These are phyloP conservation scores for Spea hammondii DNA, from an alignment of 2,797 vertebrate genomes.

Conservation along the genomic window DNA sequence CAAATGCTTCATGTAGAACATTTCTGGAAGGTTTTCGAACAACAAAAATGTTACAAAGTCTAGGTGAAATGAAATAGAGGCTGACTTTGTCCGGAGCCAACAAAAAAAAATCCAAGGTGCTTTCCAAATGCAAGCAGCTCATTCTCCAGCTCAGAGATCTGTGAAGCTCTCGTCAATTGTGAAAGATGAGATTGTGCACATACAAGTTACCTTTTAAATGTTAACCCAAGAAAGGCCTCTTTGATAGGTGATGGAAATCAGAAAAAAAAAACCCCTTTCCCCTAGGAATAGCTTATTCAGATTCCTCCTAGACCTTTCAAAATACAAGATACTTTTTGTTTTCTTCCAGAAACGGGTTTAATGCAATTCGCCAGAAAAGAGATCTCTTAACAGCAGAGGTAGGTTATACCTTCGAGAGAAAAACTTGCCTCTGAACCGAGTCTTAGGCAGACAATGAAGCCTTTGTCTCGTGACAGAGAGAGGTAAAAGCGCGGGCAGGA, in stretches of 20 bases:
- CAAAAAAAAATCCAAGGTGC: slow-evolving; percentile 52
- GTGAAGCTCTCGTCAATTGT: slow-evolving; percentile 53
- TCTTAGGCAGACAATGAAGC: slow-evolving; percentile 63
- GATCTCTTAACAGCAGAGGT: slow-evolving; percentile 95
- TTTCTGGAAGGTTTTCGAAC: background rate
- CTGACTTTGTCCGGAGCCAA: slow-evolving; percentile 18
- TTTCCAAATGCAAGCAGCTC: slow-evolving; percentile 57
- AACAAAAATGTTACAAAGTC: background rate
- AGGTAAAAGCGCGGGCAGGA: slow-evolving; percentile 55
- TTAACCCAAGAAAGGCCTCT: slow-evolving; percentile 73
- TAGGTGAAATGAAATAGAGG: background rate
- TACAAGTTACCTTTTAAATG: slow-evolving; percentile 59
- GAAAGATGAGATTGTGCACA: slow-evolving; percentile 61
- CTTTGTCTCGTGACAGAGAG: slow-evolving; percentile 65
- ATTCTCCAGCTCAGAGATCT: slow-evolving; percentile 54
- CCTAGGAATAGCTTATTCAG: slow-evolving; percentile 69
- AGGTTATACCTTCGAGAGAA: slow-evolving; percentile 88
- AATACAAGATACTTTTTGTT: slow-evolving; percentile 83
- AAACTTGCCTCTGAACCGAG: slow-evolving; percentile 57
- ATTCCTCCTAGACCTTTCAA: slow-evolving; percentile 70
- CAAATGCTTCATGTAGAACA: background rate
- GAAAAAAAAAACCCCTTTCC: slow-evolving; percentile 64
- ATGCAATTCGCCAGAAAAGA: slow-evolving; percentile 95
- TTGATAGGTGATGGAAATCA: slow-evolving; percentile 73
- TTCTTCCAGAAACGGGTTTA: slow-evolving; percentile 86